Base-by-base conservation (phyloP, 2,888 invertebrate genomes). In the Anoncus sp. region DNA sequence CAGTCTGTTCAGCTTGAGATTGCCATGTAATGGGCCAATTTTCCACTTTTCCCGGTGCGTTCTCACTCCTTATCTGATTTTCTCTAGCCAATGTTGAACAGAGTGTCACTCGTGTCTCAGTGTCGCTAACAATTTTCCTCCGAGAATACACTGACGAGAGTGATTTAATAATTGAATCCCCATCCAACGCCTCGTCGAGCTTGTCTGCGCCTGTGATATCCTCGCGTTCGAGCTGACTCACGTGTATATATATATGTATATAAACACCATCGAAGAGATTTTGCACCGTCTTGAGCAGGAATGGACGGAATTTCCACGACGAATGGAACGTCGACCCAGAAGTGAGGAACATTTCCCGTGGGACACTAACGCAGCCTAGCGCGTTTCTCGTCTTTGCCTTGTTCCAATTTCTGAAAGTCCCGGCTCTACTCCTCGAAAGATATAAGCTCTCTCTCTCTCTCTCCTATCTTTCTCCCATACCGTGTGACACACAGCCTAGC, bases 321-420 rank as follows among this genome's bases (percentile, higher is more conserved):
- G 77, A 74, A 78, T 71, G 60, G 70, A 70, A 78, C 77, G 70
- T 74, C 74, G 81, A 79, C 55, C 38, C 79, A n/a, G 78, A 78
- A 81, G 82, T 80, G 80, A 82, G 82, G 79, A 81, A 83, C 86
- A 86, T 86, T 86, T 85, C 86, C 86, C 86, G 73, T n/a, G 83
- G 77, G 76, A 57, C 67, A 45, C 43, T 43, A 60, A 67, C 55
- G 35, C 69, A 62, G 53, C 45, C 60, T 43, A 16, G 31, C 70
- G 65, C 31, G 31, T 31, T 65, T 60, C 74, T 69, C 69, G 62
- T 57, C 73, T 77, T 73, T 78, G 43, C 75, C 78, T 75, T 75
- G 78, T 75, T 78, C 74, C 78, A 75, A 78, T 75, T 78, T 75
- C 78, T 75, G 51, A 43, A 67, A n/a, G n/a, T n/a, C n/a, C n/a